Base-by-base conservation (phyloP, 2,113 vertebrate species). In the Burhinus bistriatus region DNA sequence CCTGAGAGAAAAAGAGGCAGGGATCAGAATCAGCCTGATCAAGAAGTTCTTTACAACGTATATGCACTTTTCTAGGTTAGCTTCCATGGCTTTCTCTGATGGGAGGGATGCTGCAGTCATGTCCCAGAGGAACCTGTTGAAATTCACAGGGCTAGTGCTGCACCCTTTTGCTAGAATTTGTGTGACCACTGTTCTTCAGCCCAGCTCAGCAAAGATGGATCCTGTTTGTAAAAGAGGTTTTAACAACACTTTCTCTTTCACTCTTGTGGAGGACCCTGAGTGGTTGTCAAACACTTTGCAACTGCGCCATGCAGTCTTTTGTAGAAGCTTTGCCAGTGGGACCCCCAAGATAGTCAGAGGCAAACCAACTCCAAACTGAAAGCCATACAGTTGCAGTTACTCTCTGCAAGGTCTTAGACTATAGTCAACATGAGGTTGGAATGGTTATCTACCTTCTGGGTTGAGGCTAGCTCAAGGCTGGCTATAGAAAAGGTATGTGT, bases 1-100 rank as follows among this genome's bases (percentile, higher is more conserved):
- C 99, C 99, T 99, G 44, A 12, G n/a, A 62, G 59, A 42, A 34
- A 75, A 20, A 26, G n/a, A 77, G n/a, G 70, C 38, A 54, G 10
- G 45, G 57, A 32, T 11, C 22, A 52, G 3, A 20, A 45, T 14
- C 19, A 21, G 30, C 18, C 47, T 13, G 15, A 52, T n/a, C 27
- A 75, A 65, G 36, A 75, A 65, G 36, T 62, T 69, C 64, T 68
- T 71, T 27, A 73, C 36, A 68, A 78, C 1, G 2, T 7, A 3
- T 5, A 4, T 26, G 36, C 27, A 9, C 18, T 42, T 61, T n/a
- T 30, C n/a, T 34, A 42, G 16, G 32, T 25, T 65, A 51, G 11
- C 30, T 58, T 64, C 59, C 12, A 6, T 2, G 4, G 34, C 51
- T 44, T 34, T 65, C 52, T 78, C 51, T 55, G 29, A 20, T 11